Conservation (phyloP, 2,797 vertebrate genomes). For the Gymnoscopelus braueri region DNA sequence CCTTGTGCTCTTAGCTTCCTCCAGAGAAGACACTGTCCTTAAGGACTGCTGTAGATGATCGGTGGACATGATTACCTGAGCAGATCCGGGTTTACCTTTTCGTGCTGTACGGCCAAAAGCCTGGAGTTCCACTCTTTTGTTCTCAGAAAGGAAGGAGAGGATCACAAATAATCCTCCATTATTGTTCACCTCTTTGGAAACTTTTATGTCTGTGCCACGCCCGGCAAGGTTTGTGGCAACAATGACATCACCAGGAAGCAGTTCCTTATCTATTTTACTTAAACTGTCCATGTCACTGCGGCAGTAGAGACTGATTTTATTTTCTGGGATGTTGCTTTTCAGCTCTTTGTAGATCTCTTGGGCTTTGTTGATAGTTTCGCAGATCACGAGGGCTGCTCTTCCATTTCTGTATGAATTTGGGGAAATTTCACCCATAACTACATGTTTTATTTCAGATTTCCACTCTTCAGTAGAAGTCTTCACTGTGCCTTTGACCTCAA, state of each 20-base stretch:
- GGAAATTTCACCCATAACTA: slow-evolving; percentile 17
- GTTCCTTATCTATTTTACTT: slow-evolving; percentile 12
- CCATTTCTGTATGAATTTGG: slow-evolving; percentile 21
- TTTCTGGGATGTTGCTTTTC: background rate
- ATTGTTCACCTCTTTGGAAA: slow-evolving; percentile 57
- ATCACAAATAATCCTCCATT: slow-evolving; percentile 66
- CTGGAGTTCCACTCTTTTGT: slow-evolving; percentile 58
- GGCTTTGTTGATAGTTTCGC: slow-evolving; percentile 56
- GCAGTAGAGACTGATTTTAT: slow-evolving; percentile 32
- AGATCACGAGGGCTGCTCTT: slow-evolving; percentile 53
- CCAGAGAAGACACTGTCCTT: slow-evolving; percentile 2
- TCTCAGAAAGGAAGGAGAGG: slow-evolving; percentile 49
- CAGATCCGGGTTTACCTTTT: slow-evolving; percentile 50
- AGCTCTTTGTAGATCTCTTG: slow-evolving; percentile 2
- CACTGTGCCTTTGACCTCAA: slow-evolving; percentile 43
- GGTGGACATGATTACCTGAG: slow-evolving; percentile 41
- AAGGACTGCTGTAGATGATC: slow-evolving; percentile 7
- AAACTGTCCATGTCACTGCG: slow-evolving; percentile 44
- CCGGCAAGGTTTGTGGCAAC: slow-evolving; percentile 65
- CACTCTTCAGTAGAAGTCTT: slow-evolving; percentile 27
- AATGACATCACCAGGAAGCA: slow-evolving; percentile 55
- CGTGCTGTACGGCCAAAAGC: slow-evolving; percentile 59
- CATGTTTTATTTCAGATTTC: slow-evolving; percentile 35
- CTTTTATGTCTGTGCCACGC: slow-evolving; percentile 60
- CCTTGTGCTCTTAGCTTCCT: slow-evolving; percentile 22